Conservation (phyloP, 2,797 vertebrate genomes). For the Parauchenoglanis punctatus region DNA sequence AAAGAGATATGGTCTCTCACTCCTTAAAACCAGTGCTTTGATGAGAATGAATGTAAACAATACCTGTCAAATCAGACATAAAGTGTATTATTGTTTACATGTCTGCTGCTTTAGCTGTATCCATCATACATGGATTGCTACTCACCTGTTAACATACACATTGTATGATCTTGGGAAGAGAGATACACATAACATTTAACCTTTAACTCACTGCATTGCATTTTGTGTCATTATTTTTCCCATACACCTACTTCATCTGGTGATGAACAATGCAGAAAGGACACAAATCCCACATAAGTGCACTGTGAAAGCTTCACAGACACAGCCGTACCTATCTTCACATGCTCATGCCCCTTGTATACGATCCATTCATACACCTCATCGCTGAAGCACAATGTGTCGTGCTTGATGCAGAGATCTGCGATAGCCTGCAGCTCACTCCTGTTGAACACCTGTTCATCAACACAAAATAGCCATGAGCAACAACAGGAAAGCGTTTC, state of each 20-base stretch:
- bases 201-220: neutral
- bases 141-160: neutral
- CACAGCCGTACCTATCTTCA: slow-evolving; percentile 86
- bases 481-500: neutral
- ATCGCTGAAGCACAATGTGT: slow-evolving; percentile 92
- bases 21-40: neutral
- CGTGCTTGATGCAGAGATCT: slow-evolving; percentile 90
- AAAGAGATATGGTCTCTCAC: neutral
- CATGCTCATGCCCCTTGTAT: slow-evolving; percentile 87
- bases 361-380: slow-evolving; percentile 98
- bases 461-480: slow-evolving; percentile 7
- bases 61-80: neutral
- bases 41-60: neutral
- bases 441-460: slow-evolving; percentile 82
- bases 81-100: neutral
- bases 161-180: neutral
- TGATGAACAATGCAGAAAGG: neutral
- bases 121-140: neutral
- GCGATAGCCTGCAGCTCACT: slow-evolving; percentile 89
- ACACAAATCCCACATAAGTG: neutral
- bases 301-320: neutral
- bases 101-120: neutral
- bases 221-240: neutral
- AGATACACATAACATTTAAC: neutral
- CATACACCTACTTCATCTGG: neutral